Base-by-base conservation (phyloP, 35 echinoderm and acorn worm genomes). In the Apostichopus japonicus region DNA sequence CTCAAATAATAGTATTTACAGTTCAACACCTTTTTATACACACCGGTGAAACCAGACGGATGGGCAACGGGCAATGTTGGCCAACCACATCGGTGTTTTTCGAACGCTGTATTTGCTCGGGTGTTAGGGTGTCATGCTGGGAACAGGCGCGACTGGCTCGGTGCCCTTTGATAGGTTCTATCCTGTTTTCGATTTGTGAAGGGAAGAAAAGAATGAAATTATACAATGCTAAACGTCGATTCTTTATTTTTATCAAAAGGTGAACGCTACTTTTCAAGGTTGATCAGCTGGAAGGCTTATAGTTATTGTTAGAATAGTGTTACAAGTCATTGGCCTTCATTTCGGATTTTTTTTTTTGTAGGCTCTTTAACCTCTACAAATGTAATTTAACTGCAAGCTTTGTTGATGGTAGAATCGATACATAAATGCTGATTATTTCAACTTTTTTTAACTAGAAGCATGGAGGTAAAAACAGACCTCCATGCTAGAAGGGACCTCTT, bases 41-140 rank as follows among this genome's bases (percentile, higher is more conserved):
- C 10, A 83, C 33, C 79, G 6, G 54, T 83, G 54, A 2, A 17
- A 8, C 54, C 44, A 83, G 24, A 80, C 79, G 16, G 21, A 13
- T 1, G 15, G 79, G 11, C 11, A 55, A 33, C 52, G 17, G 33
- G 54, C 79, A 83, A 83, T 54, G 79, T 10, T 4, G 63, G 63
- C 33, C 54, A 0, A 83, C 79, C 79, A 19, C 79, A 83, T 19
- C 54, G 10, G 44, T 53, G 44, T 54, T 83, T 44, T 11, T 83
- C 14, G 8, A 15, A 9, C 33, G 10, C 51, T 55, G 79, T 21
- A 54, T 54, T 83, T 17, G n/a, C 44, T 11, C 79, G 51, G 79
- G 79, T 83, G 79, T 83, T 7, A 17, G 54, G 79, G 79, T 83
- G 79, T 83, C 79, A 83, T 83, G 79, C 79, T 83, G 79, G 79